Conservation (phyloP, 2,113 vertebrate species). For the Aphyosemion australe region DNA sequence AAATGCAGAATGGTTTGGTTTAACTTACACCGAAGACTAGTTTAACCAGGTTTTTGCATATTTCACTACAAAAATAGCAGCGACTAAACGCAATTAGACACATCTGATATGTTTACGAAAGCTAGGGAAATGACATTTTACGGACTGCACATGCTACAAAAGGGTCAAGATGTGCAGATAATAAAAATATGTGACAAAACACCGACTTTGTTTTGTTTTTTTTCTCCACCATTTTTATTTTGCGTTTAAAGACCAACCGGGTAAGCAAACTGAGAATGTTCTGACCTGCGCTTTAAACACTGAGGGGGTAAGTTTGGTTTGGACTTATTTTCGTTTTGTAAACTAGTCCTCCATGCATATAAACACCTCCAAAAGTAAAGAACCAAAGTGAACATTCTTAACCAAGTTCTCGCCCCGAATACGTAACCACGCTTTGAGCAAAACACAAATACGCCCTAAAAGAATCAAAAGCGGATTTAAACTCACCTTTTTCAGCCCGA, state of each 20-base stretch:
- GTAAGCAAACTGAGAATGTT: not conserved
- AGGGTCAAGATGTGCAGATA: not conserved
- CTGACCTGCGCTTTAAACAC: not conserved
- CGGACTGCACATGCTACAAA: not conserved
- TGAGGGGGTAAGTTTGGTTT: not conserved
- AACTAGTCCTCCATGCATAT: not conserved
- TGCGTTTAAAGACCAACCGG: conserved; percentile 15
- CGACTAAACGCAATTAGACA: not conserved
- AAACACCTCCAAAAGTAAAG: conserved; percentile 5
- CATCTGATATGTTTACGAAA: not conserved
- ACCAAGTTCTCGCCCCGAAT: not conserved
- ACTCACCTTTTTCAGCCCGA: conserved; percentile 49
- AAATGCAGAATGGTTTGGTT: not conserved
- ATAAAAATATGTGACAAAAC: not conserved
- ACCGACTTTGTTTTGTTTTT: not conserved
- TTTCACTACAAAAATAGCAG: too few species aligned
- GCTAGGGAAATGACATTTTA: not conserved
- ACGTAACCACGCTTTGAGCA: not conserved
- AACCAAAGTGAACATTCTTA: not conserved
- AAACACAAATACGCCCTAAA: rapidly evolving
- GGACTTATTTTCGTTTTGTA: conserved; percentile 15
- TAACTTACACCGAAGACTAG: too few species aligned
- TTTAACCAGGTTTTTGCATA: too few species aligned
- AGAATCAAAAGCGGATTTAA: not conserved
- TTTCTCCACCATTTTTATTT: not conserved